Evolutionary conservation across 2,113 vertebrate genomes (phyloP), one percentile per base, ranked within the genome.

Genomic region (Podiceps cristatus): DNA sequence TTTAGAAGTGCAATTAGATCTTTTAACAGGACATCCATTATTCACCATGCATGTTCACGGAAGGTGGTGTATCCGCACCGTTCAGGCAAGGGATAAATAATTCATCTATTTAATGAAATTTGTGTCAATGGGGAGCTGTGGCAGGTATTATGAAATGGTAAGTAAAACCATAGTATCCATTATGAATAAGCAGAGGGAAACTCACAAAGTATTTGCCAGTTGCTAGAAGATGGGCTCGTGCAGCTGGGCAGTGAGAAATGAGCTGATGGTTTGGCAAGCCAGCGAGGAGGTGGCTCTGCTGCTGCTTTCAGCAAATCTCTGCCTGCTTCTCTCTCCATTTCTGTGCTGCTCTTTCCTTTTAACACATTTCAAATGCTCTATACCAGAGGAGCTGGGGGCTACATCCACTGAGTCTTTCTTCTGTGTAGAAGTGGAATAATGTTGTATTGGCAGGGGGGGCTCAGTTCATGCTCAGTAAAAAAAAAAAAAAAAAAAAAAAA

Each of bases 41-140:
- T 96, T 96, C 79, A 96, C 44, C 13, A 19, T 0, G 0, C 0
- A 2, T 27, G 44, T 56, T 93, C 60, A 13, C 3, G 5, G 86
- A 83, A 92, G 74, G 69, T 17, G 6, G 37, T 58, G 19, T 53
- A 29, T 44, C 81, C 13, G 5, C 15, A 25, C 53, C 2, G 0
- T 94, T 55, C 84, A 52, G 73, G 42, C 71, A 55, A 52, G n/a
- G n/a, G 25, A 87, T 96, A 52, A 95, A 96, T 95, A 95, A 94
- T 96, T 94, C 5, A 93, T 72, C 24, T 52, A 5, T 50, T 81
- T 91, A 78, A 91, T 82, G 72, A 93, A 73, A 44, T 47, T 74
- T n/a, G 13, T 81, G 86, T 59, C 64, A 19, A 1, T 0, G 1
- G 76, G 60, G 56, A 93, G 47, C 50, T 50, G 52, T 53, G 42